Base-by-base conservation (phyloP, 1,140 invertebrate genomes). In the Kradibia gibbosae region DNA sequence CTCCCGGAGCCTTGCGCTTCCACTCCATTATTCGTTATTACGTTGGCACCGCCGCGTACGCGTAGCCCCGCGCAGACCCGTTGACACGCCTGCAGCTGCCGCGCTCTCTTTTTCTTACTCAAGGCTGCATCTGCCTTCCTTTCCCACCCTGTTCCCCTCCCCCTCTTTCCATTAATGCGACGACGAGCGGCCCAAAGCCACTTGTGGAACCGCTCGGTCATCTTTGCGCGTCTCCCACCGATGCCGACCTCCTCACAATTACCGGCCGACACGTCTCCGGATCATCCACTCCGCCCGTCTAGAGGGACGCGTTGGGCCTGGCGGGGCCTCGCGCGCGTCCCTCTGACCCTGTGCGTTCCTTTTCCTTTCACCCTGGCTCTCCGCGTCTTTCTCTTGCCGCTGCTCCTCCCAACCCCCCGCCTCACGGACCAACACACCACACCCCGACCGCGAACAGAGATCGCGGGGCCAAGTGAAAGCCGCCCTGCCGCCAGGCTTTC, bases 71-170 rank as follows among this genome's bases (percentile, higher is more conserved):
- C 22, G 39, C 1, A 39, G 67, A n/a, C 34, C 3, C 11, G 10
- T 3, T 7, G n/a, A 45, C 0, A 50, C 45, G 75, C 28, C 65
- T 84, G 84, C 84, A 84, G 84, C 84, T 84, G 84, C 82, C 78
- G n/a, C 53, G n/a, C 25, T 39, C 25, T 39, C 60, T 82, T 82
- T 84, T 82, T 78, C 80, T 80, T 55, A 31, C 53, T 20, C 71
- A n/a, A 53, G 65, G 70, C 57, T 74, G 80, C 84, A 85, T 85
- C 84, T 85, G 84, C 79, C 81, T 81, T 80, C 50, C 79, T 84
- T 85, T 85, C 84, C 81, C 84, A 85, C 78, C 82, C 80, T 78
- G 55, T 70, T 50, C 50, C 45, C 60, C 53, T 53, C 62, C n/a
- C 39, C 45, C 34, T 25, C 36, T 74, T 80, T 65, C 28, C 79